phyloP scores from a whole-genome alignment of 2,888 invertebrate species.

The Hirtodrosophila duncani region DNA sequence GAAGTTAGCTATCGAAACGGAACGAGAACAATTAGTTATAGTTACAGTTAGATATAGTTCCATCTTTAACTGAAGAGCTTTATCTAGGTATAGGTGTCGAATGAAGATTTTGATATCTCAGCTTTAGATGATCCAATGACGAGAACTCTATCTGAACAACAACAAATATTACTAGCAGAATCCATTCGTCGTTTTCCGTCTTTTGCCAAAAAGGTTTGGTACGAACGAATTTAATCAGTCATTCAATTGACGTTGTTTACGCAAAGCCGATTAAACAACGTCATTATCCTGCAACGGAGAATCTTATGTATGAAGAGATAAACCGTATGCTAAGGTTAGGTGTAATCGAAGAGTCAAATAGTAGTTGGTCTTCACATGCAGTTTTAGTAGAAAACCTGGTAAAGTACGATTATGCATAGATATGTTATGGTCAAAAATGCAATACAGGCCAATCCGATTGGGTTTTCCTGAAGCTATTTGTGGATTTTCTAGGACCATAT shows the following conservation, averaged over 20 bases:
- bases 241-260: too few relatives aligned
- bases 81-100: not conserved
- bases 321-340: slow-evolving; percentile 59
- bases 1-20: not conserved
- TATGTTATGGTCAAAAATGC: slow-evolving; percentile 7
- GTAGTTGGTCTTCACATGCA: slow-evolving; percentile 60
- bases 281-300: not conserved
- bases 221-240: too few relatives aligned
- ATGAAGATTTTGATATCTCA: not conserved
- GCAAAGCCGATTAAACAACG: not conserved
- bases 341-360: slow-evolving; percentile 55
- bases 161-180: not conserved
- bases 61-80: not conserved
- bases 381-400: slow-evolving; percentile 51
- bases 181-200: not conserved
- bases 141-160: not conserved
- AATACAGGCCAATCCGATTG: not conserved
- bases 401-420: slow-evolving; percentile 56
- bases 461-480: not conserved
- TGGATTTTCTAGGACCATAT: not conserved
- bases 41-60: not conserved
- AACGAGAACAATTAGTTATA: not conserved
- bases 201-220: not conserved
- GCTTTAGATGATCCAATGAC: not conserved
- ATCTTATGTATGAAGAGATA: slow-evolving; percentile 40